These are phyloP conservation scores for Callithrix jacchus DNA, from an alignment of 2,113 vertebrate species.

Conservation along the genomic window DNA sequence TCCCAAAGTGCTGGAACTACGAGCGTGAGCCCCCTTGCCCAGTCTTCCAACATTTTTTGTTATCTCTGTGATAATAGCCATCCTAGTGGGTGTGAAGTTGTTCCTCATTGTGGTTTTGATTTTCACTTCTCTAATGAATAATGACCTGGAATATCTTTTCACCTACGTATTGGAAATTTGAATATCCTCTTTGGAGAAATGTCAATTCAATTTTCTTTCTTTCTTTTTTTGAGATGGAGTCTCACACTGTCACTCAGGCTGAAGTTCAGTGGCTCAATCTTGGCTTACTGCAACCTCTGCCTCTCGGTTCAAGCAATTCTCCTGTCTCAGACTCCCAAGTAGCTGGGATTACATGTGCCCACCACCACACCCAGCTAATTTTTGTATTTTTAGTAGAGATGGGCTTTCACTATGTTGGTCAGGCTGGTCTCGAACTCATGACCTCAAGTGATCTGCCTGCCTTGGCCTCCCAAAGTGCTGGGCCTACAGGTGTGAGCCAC, in stretches of 20 bases:
- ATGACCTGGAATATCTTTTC: background rate
- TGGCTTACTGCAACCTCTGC: too few relatives aligned
- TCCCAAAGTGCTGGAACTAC: too few relatives aligned
- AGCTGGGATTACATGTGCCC: background rate
- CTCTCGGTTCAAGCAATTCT: too few relatives aligned
- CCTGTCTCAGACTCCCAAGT: background rate
- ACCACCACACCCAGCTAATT: background rate
- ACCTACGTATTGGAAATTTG: background rate
- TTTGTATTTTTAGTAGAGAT: background rate
- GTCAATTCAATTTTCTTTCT: background rate
- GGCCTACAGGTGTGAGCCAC: background rate
- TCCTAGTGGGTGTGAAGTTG: background rate
- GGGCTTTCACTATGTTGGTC: background rate
- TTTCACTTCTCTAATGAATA: background rate
- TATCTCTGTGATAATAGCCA: background rate
- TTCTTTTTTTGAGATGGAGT: too few relatives aligned
- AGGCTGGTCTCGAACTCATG: background rate
- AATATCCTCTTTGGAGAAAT: background rate
- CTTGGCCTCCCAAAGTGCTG: background rate
- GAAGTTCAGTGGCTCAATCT: background rate
- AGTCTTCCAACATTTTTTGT: background rate
- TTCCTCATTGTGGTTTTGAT: background rate
- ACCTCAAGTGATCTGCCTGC: background rate
- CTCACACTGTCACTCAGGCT: background rate
- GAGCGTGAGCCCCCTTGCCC: too few relatives aligned